A percentile compares a stretch with the other conserved stretches of the same genome.
Conservation (phyloP, 2,113 vertebrate species). For the Riparia riparia region DNA sequence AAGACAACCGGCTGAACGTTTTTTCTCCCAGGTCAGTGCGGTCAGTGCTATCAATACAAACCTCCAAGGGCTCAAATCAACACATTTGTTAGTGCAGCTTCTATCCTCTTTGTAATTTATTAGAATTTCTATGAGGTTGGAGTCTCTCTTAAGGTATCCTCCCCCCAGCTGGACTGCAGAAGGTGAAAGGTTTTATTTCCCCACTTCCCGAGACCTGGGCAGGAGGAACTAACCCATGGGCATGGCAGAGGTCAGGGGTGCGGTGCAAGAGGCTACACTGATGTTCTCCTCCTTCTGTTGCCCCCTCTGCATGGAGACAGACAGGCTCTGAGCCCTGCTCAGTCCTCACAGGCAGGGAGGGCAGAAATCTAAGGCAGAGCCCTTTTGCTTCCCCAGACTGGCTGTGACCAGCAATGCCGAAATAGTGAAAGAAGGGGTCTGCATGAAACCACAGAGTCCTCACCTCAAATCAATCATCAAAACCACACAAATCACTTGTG, state of each 20-base stretch:
- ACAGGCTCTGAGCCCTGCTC: neutral
- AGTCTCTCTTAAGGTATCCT: neutral
- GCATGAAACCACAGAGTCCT: neutral
- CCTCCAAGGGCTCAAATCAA: neutral
- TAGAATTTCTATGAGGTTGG: neutral
- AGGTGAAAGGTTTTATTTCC: neutral
- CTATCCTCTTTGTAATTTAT: neutral
- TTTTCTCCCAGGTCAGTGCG: neutral
- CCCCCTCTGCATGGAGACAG: neutral
- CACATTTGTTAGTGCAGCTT: neutral
- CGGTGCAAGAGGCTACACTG: fast-evolving
- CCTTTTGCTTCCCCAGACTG: neutral
- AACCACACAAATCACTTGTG: neutral
- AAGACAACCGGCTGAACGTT: neutral
- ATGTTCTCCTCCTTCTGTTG: neutral
- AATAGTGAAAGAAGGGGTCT: neutral
- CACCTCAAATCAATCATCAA: conserved; percentile 19
- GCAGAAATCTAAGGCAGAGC: neutral
- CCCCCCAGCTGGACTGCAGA: neutral
- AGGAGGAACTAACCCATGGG: neutral
- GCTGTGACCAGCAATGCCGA: neutral
- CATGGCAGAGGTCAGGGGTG: neutral
- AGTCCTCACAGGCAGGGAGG: neutral
- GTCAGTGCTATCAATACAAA: neutral
- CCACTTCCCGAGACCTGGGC: neutral